These are phyloP conservation scores for Numida meleagris DNA, from an alignment of 2,113 vertebrate species.

Conservation along the genomic window DNA sequence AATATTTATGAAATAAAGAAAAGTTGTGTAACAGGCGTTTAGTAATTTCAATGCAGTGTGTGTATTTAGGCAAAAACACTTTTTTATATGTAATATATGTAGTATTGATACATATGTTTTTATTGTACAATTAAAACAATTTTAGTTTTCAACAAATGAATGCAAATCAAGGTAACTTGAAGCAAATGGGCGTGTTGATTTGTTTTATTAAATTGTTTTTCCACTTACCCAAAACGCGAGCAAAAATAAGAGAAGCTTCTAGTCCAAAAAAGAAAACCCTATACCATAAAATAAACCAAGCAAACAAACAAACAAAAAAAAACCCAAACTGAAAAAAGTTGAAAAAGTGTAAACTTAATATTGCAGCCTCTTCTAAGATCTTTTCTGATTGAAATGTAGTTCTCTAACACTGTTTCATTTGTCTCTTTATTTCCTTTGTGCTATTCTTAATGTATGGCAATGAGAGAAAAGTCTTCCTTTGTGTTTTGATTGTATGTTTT, in stretches of 20 bases:
- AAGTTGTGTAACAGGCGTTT: neutral
- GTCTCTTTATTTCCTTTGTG: neutral
- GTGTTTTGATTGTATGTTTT: neutral
- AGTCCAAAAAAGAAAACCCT: neutral
- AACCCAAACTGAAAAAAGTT: neutral
- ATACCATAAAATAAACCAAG: neutral
- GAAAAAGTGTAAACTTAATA: neutral
- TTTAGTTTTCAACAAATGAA: neutral
- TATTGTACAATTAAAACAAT: neutral
- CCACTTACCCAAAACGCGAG: neutral
- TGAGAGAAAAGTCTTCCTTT: neutral
- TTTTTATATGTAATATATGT: neutral
- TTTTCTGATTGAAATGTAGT: neutral
- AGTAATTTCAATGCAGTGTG: too few species aligned
- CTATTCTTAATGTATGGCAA: neutral
- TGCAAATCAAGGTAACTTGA: neutral
- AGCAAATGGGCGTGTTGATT: neutral
- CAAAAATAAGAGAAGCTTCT: neutral
- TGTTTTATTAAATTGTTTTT: neutral
- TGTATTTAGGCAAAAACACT: too few species aligned
- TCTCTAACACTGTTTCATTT: neutral
- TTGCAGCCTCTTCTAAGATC: neutral
- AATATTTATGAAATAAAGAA: neutral
- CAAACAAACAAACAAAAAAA: neutral
- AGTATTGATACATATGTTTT: neutral